Percentiles rank a stretch among this genome's conserved stretches.
phyloP scores from a whole-genome alignment of 2,797 vertebrate genomes.

The Miopithecus talapoin region DNA sequence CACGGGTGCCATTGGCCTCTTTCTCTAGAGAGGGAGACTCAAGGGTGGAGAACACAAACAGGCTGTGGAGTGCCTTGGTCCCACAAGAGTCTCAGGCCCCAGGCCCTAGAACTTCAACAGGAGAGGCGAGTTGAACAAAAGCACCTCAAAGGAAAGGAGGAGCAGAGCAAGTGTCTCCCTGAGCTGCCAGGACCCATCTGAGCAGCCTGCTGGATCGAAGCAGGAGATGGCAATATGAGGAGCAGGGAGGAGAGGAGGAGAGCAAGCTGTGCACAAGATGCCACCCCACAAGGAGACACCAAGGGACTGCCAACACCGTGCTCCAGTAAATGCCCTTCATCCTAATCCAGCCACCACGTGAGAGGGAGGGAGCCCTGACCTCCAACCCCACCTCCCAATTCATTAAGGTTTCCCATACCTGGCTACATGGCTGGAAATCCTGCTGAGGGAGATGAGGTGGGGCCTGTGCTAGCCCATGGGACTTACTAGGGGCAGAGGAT shows the following conservation, averaged over 20 bases:
- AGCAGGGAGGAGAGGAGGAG: too few species aligned
- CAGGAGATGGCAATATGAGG: not conserved
- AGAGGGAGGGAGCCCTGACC: not conserved
- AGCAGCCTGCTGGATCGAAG: not conserved
- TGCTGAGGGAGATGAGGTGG: not conserved
- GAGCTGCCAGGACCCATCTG: accelerated
- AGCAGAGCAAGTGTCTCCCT: not conserved
- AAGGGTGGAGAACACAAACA: not conserved
- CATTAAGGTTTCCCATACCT: too few species aligned
- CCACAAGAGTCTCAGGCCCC: not conserved
- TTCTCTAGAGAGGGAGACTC: not conserved
- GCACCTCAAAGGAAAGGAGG: not conserved
- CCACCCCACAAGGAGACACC: not conserved
- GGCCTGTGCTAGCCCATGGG: accelerated
- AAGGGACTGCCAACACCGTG: not conserved
- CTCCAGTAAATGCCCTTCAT: not conserved
- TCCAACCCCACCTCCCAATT: not conserved
- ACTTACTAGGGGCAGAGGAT: not conserved
- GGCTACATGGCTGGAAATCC: not conserved
- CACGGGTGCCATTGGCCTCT: accelerated
- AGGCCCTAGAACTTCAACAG: not conserved
- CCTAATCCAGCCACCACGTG: not conserved
- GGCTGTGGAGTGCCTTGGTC: too few species aligned
- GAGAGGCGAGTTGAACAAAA: not conserved
- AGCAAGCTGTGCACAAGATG: not conserved